Evolutionary conservation across 2,113 vertebrate genomes (phyloP).

Genomic region (Dasyornis broadbenti): DNA sequence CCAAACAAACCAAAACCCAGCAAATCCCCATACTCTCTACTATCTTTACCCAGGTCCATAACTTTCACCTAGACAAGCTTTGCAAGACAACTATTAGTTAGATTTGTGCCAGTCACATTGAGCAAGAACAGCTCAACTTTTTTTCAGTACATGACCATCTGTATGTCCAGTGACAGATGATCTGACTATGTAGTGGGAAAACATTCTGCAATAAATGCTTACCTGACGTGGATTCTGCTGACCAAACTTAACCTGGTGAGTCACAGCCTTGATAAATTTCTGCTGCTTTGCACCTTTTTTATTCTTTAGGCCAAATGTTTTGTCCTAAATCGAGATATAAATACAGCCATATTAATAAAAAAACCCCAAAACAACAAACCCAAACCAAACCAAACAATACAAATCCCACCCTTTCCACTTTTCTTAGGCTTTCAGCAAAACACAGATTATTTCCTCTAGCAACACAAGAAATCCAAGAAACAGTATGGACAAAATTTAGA

Average conservation of each 20-base stretch:
- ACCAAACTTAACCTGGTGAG: constrained; percentile 93
- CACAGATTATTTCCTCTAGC: background rate
- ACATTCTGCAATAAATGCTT: background rate
- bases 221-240: constrained; percentile 88
- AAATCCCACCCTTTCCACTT: background rate
- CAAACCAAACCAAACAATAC: background rate
- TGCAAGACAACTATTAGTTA: background rate
- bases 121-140: background rate
- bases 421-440: background rate
- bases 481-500: background rate
- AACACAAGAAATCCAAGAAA: background rate
- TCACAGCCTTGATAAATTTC: constrained; percentile 97
- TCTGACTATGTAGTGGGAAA: background rate
- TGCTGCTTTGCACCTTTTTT: constrained; percentile 98
- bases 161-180: fast-evolving
- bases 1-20: background rate
- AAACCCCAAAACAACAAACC: background rate
- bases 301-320: constrained; percentile 98
- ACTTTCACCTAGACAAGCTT: background rate
- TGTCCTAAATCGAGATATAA: constrained; percentile 79
- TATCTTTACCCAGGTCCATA: background rate
- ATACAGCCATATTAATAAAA: background rate
- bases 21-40: too few species aligned
- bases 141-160: too few species aligned
- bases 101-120: background rate